Conservation (phyloP, 2,888 invertebrate genomes). For the Teleogryllus oceanicus region DNA sequence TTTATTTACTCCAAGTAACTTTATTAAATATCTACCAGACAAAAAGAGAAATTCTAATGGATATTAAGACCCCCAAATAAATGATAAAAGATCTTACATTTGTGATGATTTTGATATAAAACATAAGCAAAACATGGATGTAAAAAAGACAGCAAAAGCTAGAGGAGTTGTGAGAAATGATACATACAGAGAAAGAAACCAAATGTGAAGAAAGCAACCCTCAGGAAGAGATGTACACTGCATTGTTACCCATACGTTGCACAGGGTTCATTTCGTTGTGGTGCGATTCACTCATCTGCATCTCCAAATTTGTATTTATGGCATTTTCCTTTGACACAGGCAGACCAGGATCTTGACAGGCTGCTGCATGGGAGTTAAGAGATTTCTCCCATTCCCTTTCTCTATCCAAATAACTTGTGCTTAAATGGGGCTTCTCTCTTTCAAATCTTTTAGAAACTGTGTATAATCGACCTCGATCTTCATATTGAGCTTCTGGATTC, state of each 20-base stretch:
- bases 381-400: conserved; percentile 32
- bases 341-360: conserved; percentile 23
- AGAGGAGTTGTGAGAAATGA: too few species aligned
- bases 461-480: conserved; percentile 56
- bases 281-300: not conserved
- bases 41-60: too few species aligned
- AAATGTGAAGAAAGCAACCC: too few species aligned
- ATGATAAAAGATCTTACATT: too few species aligned
- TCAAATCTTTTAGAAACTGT: conserved; percentile 58
- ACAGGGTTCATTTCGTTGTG: not conserved
- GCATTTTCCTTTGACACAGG: not conserved
- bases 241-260: not conserved
- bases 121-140: too few species aligned
- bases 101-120: too few species aligned
- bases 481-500: conserved; percentile 51
- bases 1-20: too few species aligned
- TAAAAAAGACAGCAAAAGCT: too few species aligned
- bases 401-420: conserved; percentile 24
- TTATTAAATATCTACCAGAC: too few species aligned
- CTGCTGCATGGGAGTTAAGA: conserved; percentile 30
- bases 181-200: too few species aligned
- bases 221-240: too few species aligned
- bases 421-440: conserved; percentile 32
- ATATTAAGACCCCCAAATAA: too few species aligned
- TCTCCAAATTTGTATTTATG: not conserved